These are phyloP conservation scores for Stomorhina lunata DNA, from an alignment of 2,888 invertebrate species.

Conservation along the genomic window DNA sequence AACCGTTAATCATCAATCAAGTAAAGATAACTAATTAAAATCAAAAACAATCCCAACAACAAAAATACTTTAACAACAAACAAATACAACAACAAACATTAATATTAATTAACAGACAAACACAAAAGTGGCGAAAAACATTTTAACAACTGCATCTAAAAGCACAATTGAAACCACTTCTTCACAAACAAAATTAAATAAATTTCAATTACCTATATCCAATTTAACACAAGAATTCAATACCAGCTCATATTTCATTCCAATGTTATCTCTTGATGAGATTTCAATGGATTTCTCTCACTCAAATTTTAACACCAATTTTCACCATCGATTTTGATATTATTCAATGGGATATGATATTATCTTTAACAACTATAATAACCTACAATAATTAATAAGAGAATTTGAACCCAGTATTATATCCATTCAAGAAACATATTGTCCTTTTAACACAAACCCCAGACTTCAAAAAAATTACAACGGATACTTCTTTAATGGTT, in stretches of 20 bases:
- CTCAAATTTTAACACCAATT: background rate
- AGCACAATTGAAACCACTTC: background rate
- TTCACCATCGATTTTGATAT: background rate
- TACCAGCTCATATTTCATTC: background rate
- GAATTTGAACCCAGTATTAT: background rate
- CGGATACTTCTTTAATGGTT: background rate
- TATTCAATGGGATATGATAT: background rate
- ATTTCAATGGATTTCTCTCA: conserved; percentile 1
- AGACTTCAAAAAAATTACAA: background rate
- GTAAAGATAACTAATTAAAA: too few relatives aligned
- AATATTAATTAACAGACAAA: too few relatives aligned
- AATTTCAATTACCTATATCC: background rate
- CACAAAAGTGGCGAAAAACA: background rate
- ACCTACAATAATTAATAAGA: background rate
- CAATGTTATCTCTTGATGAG: background rate
- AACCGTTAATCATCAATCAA: too few relatives aligned
- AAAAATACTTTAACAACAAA: background rate
- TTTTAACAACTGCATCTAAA: background rate
- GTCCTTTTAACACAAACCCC: background rate
- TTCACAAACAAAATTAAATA: background rate
- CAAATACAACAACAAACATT: background rate
- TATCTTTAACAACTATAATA: background rate
- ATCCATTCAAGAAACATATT: background rate
- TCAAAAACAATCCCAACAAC: background rate
- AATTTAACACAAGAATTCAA: conserved; percentile 1